phyloP scores from a whole-genome alignment of 2,797 vertebrate species.

The Macroramphosus scolopax region DNA sequence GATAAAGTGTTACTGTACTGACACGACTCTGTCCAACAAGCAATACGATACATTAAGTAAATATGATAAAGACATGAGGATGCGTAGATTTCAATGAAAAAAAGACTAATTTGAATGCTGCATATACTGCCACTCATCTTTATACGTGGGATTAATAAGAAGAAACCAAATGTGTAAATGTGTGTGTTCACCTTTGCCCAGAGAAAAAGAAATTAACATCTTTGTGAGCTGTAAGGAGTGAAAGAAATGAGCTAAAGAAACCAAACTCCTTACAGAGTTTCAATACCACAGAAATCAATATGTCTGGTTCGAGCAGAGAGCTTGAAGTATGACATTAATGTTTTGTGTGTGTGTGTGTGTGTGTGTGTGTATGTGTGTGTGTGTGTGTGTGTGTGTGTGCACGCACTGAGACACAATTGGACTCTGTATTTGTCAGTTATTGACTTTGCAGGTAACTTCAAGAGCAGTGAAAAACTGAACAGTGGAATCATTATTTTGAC shows the following conservation, averaged over 20 bases:
- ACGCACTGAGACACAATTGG: conserved; percentile 32
- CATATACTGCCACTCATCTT: too few species aligned
- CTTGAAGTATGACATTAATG: conserved; percentile 32
- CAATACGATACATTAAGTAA: too few species aligned
- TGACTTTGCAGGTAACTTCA: conserved; percentile 49
- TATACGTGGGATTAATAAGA: too few species aligned
- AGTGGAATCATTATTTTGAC: conserved; percentile 62
- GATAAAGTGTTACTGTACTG: too few species aligned
- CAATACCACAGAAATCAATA: conserved; percentile 57
- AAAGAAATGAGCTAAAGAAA: conserved; percentile 45
- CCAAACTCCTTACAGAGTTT: conserved; percentile 47
- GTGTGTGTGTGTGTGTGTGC: too few species aligned
- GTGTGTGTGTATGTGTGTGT: too few species aligned
- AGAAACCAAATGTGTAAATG: too few species aligned
- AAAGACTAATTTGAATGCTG: too few species aligned
- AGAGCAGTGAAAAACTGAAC: conserved; percentile 55
- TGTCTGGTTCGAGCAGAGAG: conserved; percentile 41
- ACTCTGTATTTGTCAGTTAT: too few species aligned
- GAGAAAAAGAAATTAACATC: conserved; percentile 23
- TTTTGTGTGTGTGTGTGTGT: conserved; percentile 15
- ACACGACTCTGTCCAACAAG: too few species aligned
- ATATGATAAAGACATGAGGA: too few species aligned
- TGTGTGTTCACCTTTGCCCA: conserved; percentile 5
- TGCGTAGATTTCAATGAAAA: too few species aligned
- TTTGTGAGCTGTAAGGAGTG: conserved; percentile 37